Percentiles rank a stretch among this genome's conserved stretches.
These are phyloP conservation scores for Tapirus indicus DNA, from an alignment of 2,797 vertebrate genomes.

Conservation along the genomic window DNA sequence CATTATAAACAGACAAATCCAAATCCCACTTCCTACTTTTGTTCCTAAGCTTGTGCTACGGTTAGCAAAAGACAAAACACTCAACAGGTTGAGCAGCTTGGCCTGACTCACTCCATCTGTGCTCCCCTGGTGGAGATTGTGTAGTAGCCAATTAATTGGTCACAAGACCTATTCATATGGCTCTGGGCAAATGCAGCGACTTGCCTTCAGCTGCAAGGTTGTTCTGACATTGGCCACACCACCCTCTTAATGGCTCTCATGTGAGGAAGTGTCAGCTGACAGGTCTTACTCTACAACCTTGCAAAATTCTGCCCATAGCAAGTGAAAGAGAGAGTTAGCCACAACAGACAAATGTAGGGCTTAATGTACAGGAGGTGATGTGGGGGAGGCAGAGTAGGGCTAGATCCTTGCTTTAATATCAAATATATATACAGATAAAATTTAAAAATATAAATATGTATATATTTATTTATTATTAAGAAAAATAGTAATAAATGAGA, in stretches of 20 bases:
- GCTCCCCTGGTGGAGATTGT: slow-evolving; percentile 83
- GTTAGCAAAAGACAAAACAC: slow-evolving; percentile 73
- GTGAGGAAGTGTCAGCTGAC: slow-evolving; percentile 91
- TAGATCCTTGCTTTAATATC: background rate
- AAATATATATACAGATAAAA: background rate
- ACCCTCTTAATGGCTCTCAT: slow-evolving; percentile 89
- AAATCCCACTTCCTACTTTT: slow-evolving; percentile 82
- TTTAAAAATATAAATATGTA: background rate
- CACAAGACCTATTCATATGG: slow-evolving; percentile 89
- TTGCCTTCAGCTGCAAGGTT: slow-evolving; percentile 88
- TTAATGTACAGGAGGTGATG: background rate
- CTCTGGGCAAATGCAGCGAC: slow-evolving; percentile 84
- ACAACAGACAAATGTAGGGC: background rate
- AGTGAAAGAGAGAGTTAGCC: background rate
- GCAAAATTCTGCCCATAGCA: slow-evolving; percentile 71
- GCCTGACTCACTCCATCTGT: slow-evolving; percentile 85
- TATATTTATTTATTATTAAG: no score
- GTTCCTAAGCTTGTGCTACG: slow-evolving; percentile 72
- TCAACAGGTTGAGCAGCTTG: slow-evolving; percentile 85
- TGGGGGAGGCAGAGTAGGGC: background rate
- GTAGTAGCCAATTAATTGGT: slow-evolving; percentile 87
- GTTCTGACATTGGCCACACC: slow-evolving; percentile 88
- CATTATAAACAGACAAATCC: slow-evolving; percentile 62
- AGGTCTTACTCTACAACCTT: slow-evolving; percentile 86
- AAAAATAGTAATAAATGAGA: background rate